Evolutionary conservation across 2,113 vertebrate genomes (phyloP), one percentile per base, ranked within the genome.

Genomic region (Helogale parvula): DNA sequence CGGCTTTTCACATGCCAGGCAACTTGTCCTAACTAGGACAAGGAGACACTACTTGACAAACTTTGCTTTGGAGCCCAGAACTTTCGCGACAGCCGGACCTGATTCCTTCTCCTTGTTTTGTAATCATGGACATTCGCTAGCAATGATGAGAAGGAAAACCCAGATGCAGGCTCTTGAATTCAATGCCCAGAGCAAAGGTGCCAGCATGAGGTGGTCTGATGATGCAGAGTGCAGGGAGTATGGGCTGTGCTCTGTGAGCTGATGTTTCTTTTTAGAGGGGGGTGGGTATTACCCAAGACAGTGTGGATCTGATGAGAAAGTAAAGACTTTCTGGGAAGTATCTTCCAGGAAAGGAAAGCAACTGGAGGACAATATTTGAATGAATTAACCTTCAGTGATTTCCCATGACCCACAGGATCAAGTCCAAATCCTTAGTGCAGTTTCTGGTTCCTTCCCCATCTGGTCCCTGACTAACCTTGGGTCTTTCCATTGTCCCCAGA

Each of bases 11-110:
- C 81, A 98, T 89, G 96, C 87, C 94, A 96, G 97, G 82, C 16
- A 76, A 98, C 85, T 97, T 88, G 27, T 93, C 97, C 95, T 97
- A 98, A 97, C 88, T 97, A 91, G 95, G 95, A 83, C 96, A 98
- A 98, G 94, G 93, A 97, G 94, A 93, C 25, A 33, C 31, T 96
- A 81, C 82, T 96, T 96, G 72, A 92, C 47, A 93, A 87, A 95
- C 92, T 93, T 83, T 95, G 33, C 92, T 97, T 97, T 88, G 45
- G 33, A 92, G 65, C 72, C 88, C 90, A 94, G 96, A 95, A 96
- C 63, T 93, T 47, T 95, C 38, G 50, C 19, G 94, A 88, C 96
- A 89, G n/a, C 27, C 52, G 87, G 74, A 89, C 52, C 38, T 93
- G 66, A 54, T 83, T 96, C 77, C 60, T 84, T 33, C 69, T 86